These are phyloP conservation scores for Polyommatus icarus DNA, from an alignment of 2,888 invertebrate genomes.

Conservation along the genomic window DNA sequence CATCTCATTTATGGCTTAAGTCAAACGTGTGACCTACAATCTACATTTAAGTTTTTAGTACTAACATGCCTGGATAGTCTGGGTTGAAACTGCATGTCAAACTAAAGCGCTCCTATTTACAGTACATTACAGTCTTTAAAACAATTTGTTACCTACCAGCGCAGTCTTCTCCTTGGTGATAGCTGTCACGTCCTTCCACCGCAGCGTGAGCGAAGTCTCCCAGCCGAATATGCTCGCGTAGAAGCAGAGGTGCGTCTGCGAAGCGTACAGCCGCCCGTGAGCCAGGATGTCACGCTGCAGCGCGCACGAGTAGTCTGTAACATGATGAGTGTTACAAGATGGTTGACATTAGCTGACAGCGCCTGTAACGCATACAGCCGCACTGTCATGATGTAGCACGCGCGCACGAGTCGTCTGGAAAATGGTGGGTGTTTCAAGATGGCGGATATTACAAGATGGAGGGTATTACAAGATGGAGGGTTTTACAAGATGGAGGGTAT, in stretches of 20 bases:
- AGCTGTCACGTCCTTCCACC: constrained; percentile 94
- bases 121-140: too few species aligned
- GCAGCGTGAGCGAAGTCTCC: constrained; percentile 93
- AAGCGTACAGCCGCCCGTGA: constrained; percentile 97
- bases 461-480: background rate
- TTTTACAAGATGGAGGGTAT: background rate
- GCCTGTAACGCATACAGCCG: constrained; percentile 97
- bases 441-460: background rate
- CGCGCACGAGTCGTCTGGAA: too few species aligned
- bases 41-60: too few species aligned
- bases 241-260: constrained; percentile 97
- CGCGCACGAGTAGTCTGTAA: constrained; percentile 96
- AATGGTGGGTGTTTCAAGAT: background rate
- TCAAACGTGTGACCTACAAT: too few species aligned
- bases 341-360: constrained; percentile 52
- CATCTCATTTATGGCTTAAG: too few species aligned
- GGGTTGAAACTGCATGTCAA: too few species aligned
- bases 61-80: too few species aligned
- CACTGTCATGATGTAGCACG: constrained; percentile 97
- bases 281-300: constrained; percentile 97
- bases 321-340: background rate
- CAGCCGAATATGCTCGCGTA: constrained; percentile 98
- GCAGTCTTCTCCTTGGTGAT: constrained; percentile 96
- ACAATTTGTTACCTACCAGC: constrained; percentile 50
- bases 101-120: too few species aligned